Conservation (phyloP, 2,797 vertebrate species). For the Phrynocephalus guinanensis region DNA sequence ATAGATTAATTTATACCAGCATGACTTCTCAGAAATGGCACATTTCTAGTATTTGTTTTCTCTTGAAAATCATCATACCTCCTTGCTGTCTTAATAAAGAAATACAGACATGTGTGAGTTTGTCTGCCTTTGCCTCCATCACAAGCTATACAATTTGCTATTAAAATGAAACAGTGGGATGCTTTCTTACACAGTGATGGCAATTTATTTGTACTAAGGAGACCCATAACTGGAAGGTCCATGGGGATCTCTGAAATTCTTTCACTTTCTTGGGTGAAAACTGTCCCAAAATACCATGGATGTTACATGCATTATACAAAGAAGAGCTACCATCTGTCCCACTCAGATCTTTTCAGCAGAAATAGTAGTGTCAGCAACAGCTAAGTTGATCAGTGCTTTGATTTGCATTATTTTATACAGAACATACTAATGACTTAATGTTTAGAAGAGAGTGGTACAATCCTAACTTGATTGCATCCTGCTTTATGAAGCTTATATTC, state of each 20-base stretch:
- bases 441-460: too few relatives aligned
- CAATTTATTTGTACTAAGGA: neutral
- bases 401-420: too few relatives aligned
- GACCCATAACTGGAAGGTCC: too few relatives aligned
- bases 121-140: neutral
- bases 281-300: neutral
- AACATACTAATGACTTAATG: too few relatives aligned
- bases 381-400: too few relatives aligned
- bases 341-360: too few relatives aligned
- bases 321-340: neutral
- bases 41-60: neutral
- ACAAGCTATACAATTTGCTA: neutral
- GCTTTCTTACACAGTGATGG: neutral
- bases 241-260: neutral
- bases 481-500: too few relatives aligned
- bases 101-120: neutral
- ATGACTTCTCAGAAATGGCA: too few relatives aligned
- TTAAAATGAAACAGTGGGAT: neutral
- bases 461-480: too few relatives aligned
- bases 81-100: constrained; percentile 12
- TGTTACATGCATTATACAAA: neutral
- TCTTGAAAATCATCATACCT: neutral
- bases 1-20: too few relatives aligned
- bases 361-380: too few relatives aligned
- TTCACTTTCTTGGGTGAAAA: neutral